phyloP scores from a whole-genome alignment of 2,888 invertebrate genomes.

The Plagodis pulveraria region DNA sequence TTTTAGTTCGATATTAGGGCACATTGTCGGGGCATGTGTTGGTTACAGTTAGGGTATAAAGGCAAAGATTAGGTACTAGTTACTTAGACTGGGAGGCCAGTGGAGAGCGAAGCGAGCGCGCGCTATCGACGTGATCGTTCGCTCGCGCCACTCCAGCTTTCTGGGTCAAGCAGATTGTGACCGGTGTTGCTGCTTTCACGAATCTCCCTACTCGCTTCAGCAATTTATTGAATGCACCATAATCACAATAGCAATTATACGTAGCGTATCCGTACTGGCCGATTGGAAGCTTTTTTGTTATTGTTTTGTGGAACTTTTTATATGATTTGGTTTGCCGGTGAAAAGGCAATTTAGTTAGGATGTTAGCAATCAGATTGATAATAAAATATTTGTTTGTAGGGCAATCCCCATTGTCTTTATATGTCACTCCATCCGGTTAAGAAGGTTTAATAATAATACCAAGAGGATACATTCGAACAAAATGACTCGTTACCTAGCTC shows the following conservation, averaged over 20 bases:
- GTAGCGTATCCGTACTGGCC: conserved; percentile 1
- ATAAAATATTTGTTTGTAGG: not conserved
- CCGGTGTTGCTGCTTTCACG: conserved; percentile 54
- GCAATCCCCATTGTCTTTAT: no score
- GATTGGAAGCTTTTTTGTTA: conserved; percentile 15
- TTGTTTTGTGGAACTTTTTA: not conserved
- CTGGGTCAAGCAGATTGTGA: conserved; percentile 76
- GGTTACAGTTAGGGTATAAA: not conserved
- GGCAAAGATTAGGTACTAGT: conserved; percentile 1
- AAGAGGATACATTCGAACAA: no score
- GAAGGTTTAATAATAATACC: no score
- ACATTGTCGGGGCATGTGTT: conserved; percentile 19
- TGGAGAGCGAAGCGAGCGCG: conserved; percentile 45
- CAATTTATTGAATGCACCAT: conserved; percentile 50
- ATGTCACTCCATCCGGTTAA: no score
- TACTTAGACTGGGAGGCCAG: conserved; percentile 10
- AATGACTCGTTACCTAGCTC: no score
- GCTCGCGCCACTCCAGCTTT: conserved; percentile 62
- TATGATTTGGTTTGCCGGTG: no score
- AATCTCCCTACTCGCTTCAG: conserved; percentile 50
- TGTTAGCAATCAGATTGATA: not conserved
- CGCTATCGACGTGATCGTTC: conserved; percentile 73
- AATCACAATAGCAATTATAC: conserved; percentile 25
- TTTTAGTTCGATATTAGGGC: conserved; percentile 16
- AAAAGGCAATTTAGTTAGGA: no score